phyloP scores from a whole-genome alignment of 53 echinoderm and acorn worm species.

The Stichopus horrens region DNA sequence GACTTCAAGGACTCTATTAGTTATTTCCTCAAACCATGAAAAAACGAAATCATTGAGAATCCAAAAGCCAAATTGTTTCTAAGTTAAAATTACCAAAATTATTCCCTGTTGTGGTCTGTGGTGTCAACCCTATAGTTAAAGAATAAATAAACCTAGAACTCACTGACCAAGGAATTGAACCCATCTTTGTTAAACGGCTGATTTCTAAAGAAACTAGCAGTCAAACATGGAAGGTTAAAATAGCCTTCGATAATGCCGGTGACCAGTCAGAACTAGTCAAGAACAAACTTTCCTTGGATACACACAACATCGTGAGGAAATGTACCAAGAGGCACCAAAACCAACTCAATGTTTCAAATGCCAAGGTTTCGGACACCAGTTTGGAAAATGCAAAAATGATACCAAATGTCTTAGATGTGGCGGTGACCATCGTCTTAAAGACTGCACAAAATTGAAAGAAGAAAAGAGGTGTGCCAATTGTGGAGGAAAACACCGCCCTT shows the following conservation, averaged over 20 bases:
- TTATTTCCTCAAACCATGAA: too few species aligned
- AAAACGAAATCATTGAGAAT: too few species aligned
- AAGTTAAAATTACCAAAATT: too few species aligned
- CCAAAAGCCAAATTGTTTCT: too few species aligned
- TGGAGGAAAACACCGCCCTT: not conserved
- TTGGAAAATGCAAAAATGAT: not conserved
- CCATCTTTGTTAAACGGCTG: too few species aligned
- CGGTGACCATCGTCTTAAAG: not conserved
- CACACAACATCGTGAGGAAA: not conserved
- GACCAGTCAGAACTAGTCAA: too few species aligned
- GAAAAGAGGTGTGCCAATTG: not conserved
- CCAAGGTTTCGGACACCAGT: not conserved
- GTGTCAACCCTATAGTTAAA: too few species aligned
- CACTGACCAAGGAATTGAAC: too few species aligned
- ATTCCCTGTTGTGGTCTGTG: too few species aligned
- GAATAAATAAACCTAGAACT: too few species aligned
- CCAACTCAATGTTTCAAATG: not conserved
- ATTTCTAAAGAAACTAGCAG: not conserved
- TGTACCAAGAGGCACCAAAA: not conserved
- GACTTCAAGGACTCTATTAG: too few species aligned
- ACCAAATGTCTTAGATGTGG: constrained; percentile 11
- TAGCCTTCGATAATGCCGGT: not conserved
- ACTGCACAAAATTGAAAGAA: not conserved
- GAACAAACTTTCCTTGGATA: not conserved
- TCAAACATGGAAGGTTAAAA: not conserved